These are phyloP conservation scores for Limnephilus auricula DNA, from an alignment of 2,888 invertebrate genomes.

Conservation along the genomic window DNA sequence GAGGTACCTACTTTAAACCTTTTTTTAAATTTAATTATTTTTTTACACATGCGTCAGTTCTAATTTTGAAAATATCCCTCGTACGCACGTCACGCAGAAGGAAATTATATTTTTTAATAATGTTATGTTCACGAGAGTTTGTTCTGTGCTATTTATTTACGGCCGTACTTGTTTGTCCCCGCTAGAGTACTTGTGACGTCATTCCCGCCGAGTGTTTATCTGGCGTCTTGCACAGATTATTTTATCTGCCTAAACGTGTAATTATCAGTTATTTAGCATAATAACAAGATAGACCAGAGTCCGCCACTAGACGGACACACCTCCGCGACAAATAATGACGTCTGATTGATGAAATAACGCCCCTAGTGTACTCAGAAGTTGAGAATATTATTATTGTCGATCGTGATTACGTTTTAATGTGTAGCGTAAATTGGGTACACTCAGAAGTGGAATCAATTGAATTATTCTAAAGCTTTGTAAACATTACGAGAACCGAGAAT, in stretches of 20 bases:
- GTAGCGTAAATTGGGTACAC: background rate
- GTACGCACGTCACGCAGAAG: too few relatives aligned
- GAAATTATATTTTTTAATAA: background rate
- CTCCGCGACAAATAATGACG: constrained; percentile 26
- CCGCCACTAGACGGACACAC: constrained; percentile 30
- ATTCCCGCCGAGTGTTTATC: constrained; percentile 4
- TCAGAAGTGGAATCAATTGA: background rate
- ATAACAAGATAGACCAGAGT: background rate
- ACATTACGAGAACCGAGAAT: background rate
- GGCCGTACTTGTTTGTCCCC: background rate
- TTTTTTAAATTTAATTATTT: too few relatives aligned
- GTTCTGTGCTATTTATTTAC: background rate
- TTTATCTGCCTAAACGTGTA: constrained; percentile 1
- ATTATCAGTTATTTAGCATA: constrained; percentile 4
- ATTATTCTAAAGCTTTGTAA: background rate
- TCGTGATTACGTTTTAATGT: background rate
- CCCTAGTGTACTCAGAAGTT: background rate
- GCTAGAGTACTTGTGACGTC: background rate
- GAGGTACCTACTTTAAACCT: too few relatives aligned
- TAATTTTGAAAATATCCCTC: too few relatives aligned
- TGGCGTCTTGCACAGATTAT: constrained; percentile 11
- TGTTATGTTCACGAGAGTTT: background rate
- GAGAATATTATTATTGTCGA: background rate
- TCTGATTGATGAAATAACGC: background rate
- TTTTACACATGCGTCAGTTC: too few relatives aligned